Base-by-base conservation (phyloP, 2,797 vertebrate species). In the Melanotaenia parkinsoni region DNA sequence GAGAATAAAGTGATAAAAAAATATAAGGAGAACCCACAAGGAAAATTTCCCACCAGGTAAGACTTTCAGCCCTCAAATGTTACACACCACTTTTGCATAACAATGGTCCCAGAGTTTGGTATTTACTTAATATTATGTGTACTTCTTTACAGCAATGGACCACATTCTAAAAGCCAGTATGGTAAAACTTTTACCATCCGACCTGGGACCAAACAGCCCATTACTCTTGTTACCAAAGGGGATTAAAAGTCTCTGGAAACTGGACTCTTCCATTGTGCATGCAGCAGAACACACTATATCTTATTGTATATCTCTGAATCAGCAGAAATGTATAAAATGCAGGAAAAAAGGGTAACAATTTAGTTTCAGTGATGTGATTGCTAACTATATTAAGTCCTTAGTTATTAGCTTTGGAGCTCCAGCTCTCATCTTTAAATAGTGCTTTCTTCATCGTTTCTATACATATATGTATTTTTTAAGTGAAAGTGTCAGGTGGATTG, bases 141-240 rank as follows among this genome's bases (percentile, higher is more conserved):
- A 86, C 77, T 83, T 88, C 85, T 45, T 61, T 50, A 56, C 83
- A 94, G 93, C 77, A 93, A 86, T 33, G 91, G 83, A 63, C 35
- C 53, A 11, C 76, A 82, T 12, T 89, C 93, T 69, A 94, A 86
- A 77, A 86, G 93, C 56, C 83, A 90, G 56, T 83, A 81, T 16
- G 94, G 95, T 4, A 93, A 85, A 92, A 94, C 93, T 0, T 95
- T 95, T 45, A 94, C 79, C 22, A 84, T 95, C 50, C 92, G 94
- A 33, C 95, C 95, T 11, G 95, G 95, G 85, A 89, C 88, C 74
- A 93, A 93, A 80, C 83, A 95, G 47, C 95, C 95, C 9, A 95
- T 95, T 20, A 94, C 93, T 0, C 82, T 89, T 0, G 67, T 90
- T n/a, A 76, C 50, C 58, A 92, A 87, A 90, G 81, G 57, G 5